phyloP scores from a whole-genome alignment of 2,888 invertebrate genomes.

The Andrena chrysosceles region DNA sequence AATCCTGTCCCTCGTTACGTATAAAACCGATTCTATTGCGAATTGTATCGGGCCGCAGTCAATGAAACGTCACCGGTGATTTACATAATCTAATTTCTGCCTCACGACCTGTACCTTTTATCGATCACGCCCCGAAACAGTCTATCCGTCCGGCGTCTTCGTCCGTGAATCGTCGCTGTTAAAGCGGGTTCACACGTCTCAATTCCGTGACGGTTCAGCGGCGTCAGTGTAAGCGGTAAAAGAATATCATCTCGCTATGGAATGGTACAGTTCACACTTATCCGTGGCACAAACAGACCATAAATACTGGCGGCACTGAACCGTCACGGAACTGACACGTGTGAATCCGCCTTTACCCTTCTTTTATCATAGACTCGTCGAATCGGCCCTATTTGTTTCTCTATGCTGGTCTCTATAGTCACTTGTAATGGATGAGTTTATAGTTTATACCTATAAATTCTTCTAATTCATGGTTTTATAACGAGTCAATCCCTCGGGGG shows the following conservation, averaged over 20 bases:
- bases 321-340: no score
- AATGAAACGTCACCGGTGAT: conserved; percentile 56
- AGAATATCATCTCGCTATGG: no score
- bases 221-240: no score
- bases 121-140: conserved; percentile 16
- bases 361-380: background rate
- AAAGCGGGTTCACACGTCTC: no score
- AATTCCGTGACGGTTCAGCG: no score
- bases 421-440: background rate
- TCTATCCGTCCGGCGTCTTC: background rate
- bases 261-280: no score
- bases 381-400: no score
- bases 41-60: conserved; percentile 59
- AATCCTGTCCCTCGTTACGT: conserved; percentile 59
- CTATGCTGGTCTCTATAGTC: background rate
- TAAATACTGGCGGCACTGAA: no score
- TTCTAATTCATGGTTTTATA: background rate
- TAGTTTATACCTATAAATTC: background rate
- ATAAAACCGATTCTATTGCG: conserved; percentile 47
- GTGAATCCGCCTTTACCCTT: background rate
- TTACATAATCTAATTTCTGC: conserved; percentile 58
- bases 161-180: background rate
- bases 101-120: conserved; percentile 15
- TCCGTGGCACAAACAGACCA: no score
- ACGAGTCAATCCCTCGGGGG: background rate